phyloP scores from a whole-genome alignment of 2,888 invertebrate species.

The Drosophila planitibia region DNA sequence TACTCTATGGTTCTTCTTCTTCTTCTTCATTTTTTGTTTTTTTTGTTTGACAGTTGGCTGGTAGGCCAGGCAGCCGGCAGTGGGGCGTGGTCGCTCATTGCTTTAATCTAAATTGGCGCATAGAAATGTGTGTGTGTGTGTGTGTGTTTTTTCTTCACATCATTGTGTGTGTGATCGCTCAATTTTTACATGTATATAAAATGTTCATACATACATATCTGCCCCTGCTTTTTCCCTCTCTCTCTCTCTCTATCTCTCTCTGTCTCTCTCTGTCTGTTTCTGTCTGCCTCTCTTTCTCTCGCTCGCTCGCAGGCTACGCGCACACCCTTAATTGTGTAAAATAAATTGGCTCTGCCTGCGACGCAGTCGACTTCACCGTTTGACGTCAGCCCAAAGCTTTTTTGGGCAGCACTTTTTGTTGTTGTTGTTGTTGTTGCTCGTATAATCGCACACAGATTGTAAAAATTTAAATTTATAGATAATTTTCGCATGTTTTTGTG shows the following conservation, averaged over 20 bases:
- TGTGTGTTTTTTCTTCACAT: constrained; percentile 28
- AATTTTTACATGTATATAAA: constrained; percentile 58
- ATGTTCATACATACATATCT: constrained; percentile 28
- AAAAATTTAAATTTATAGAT: constrained; percentile 82
- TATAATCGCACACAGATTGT: constrained; percentile 81
- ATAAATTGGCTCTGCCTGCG: constrained; percentile 75
- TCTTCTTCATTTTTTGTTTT: background rate
- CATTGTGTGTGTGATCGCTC: constrained; percentile 60
- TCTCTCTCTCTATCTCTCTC: background rate
- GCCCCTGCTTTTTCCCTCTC: constrained; percentile 12
- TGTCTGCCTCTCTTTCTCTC: constrained; percentile 20
- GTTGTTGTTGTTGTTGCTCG: constrained; percentile 32
- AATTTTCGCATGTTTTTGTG: constrained; percentile 75
- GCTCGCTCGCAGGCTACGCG: constrained; percentile 38
- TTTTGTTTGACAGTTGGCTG: constrained; percentile 46
- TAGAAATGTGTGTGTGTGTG: constrained; percentile 59
- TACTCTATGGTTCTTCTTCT: constrained; percentile 11
- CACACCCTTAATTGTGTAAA: constrained; percentile 83
- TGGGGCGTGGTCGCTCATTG: constrained; percentile 67
- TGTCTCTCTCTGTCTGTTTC: constrained; percentile 13
- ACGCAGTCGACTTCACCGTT: constrained; percentile 61
- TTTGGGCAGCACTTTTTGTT: constrained; percentile 69
- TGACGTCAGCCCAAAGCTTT: constrained; percentile 80
- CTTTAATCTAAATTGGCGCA: constrained; percentile 82
- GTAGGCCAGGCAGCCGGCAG: constrained; percentile 31